Base-by-base conservation (phyloP, 30 jellyfish, hydroid and myxozoan genomes). In the Cassiopea xamachana region DNA sequence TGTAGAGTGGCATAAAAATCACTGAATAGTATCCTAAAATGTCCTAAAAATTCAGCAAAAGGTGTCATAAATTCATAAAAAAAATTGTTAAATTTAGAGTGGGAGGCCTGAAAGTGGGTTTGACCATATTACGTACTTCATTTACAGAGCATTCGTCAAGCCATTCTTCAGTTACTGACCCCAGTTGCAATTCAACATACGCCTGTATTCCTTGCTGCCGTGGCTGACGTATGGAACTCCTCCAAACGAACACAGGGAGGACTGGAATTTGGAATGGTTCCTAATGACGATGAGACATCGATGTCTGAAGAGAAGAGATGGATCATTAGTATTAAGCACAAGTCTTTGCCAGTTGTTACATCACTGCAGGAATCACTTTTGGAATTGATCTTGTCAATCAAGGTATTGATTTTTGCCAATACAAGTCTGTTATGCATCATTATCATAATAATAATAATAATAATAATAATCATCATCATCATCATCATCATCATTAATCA, bases 161-260 rank as follows among this genome's bases (percentile, higher is more conserved):
- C 98, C 86, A 82, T 95, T 14, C 92, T 95, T 43, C 99, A 95
- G 79, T 79, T 95, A 5, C 86, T 95, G 51, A 95, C 99, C 17
- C 99, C 99, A 46, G 64, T 95, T n/a, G 98, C 99, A 14, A 91
- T 95, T 90, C 93, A 95, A 79, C 98, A 95, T 62, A 91, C 99
- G 1, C 91, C 91, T 4, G 98, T 95, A 2, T 95, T 95, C 87
- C 93, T 95, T 45, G 98, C 99, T 2, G 93, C 99, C 8, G 89
- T 88, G 46, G 99, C 99, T 18, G 99, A 95, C 68, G 99, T 95
- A 7, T 95, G 99, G 99, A 82, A 79, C 60, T 83, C 85, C 9
- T 61, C 92, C 7, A 91, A 85, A 74, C 46, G 12, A 47, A 1
- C 60, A 10, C 73, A 45, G 6, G 72, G 15, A 68, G 90, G 68